Base-by-base conservation (phyloP, 1,140 invertebrate genomes). In the Halictus rubicundus region DNA sequence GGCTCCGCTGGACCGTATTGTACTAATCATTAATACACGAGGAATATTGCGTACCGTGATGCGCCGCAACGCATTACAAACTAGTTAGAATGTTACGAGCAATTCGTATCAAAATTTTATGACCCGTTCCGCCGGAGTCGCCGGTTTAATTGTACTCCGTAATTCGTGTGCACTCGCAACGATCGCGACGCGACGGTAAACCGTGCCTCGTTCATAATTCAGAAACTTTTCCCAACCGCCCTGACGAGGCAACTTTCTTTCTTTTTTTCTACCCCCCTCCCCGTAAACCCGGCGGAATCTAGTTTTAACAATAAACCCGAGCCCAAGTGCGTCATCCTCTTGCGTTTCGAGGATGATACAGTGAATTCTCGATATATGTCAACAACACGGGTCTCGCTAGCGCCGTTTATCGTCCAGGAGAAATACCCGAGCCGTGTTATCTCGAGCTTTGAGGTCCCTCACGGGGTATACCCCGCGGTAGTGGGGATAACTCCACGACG, bases 291-390 rank as follows among this genome's bases (percentile, higher is more conserved):
- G 25, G 63, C 21, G 81, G 68, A 84, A 83, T 83, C 75, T 68
- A 68, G 75, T 74, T 84, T 74, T 60, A 64, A 49, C 69, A 65
- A 83, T 74, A 73, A 84, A 84, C 69, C 78, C 21, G 54, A 63
- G 39, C 27, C 60, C 42, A 4, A 23, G 25, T 37, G 60, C 37
- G 66, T 68, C 66, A 54, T 69, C 60, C 54, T 63, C 71, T 75
- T 59, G 23, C 23, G 16, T 60, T 72, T 76, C 76, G 39, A 64
- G n/a, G n/a, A n/a, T n/a, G n/a, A n/a, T n/a, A n/a, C n/a, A n/a
- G n/a, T n/a, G n/a, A n/a, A n/a, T n/a, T n/a, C n/a, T n/a, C n/a
- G n/a, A n/a, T n/a, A n/a, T n/a, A n/a, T n/a, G n/a, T n/a, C n/a
- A n/a, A n/a, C n/a, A n/a, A n/a, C n/a, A n/a, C n/a, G n/a, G n/a